Evolutionary conservation across 2,888 invertebrate species (phyloP).

Genomic region (Melanotus villosus): DNA sequence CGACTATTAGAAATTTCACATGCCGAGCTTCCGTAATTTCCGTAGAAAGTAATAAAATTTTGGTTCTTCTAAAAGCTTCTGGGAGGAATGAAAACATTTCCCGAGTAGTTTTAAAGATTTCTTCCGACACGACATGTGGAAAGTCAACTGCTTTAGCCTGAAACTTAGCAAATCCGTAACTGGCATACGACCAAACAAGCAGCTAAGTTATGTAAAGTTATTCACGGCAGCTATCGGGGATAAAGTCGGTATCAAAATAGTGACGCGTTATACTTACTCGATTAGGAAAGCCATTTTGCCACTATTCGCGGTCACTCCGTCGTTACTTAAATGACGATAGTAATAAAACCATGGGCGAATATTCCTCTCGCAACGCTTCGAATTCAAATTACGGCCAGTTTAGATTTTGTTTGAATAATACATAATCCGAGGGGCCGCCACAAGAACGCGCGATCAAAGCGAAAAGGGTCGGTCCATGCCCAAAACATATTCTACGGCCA

Average conservation of each 20-base stretch:
- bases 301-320: slow-evolving; percentile 3
- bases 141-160: slow-evolving; percentile 11
- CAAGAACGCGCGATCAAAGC: too few relatives aligned
- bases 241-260: slow-evolving; percentile 19
- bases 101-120: neutral
- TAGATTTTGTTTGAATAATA: too few relatives aligned
- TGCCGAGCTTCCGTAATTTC: neutral
- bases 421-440: too few relatives aligned
- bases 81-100: neutral
- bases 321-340: neutral
- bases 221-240: slow-evolving; percentile 9
- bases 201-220: slow-evolving; percentile 13
- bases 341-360: neutral
- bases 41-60: too few relatives aligned
- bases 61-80: neutral
- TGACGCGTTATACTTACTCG: slow-evolving; percentile 5
- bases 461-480: too few relatives aligned
- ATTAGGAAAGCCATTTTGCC: neutral
- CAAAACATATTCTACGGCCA: too few relatives aligned
- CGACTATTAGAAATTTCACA: neutral
- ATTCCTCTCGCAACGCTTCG: neutral
- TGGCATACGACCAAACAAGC: slow-evolving; percentile 1
- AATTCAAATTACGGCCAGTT: neutral
- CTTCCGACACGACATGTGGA: neutral
- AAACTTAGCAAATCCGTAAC: slow-evolving; percentile 5